Base-by-base conservation (phyloP, 2,797 vertebrate species). In the Poecilia picta region DNA sequence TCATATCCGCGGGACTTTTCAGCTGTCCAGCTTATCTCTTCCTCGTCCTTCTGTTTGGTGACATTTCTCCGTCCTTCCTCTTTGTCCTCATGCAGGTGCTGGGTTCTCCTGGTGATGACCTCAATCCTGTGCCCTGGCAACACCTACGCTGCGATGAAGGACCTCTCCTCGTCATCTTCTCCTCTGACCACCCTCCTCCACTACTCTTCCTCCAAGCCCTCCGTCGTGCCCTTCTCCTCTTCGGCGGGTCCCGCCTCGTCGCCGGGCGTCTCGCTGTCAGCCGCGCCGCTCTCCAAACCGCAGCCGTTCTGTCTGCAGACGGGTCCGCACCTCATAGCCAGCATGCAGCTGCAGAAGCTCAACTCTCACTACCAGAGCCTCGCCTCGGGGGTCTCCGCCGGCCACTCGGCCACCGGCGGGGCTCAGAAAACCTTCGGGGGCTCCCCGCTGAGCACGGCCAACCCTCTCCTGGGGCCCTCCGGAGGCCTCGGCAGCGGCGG, bases 311-410 rank as follows among this genome's bases (percentile, higher is more conserved):
- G 89, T 79, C 87, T 96, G 64, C 93, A 94, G 87, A 88, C 95
- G 0, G 88, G 94, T 73, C 95, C 96, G 4, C 96, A 96, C 31
- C 93, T 96, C 86, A 88, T 96, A 49, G 96, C 96, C 85, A 96
- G 95, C 86, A 95, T 96, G 95, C 96, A 97, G 87, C 94, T 97
- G 39, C 97, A 96, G 92, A 96, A 96, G 85, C 96, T 97, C 84
- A 96, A 96, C 92, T 96, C 94, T 31, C 97, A 96, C 91, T 97
- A 96, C 89, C 96, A 96, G 75, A 96, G 88, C 83, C 83, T 95
- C 46, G 86, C 86, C 3, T 71, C 68, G 7, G 88, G 91, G 0
- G 77, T 91, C 0, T 78, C 93, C 0, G 84, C 77, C 0, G 89
- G 89, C 55, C 91, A 91, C 68, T 81, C 75, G 0, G 74, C 86